Percentiles rank a stretch among this genome's conserved stretches.
phyloP scores from a whole-genome alignment of 2,888 invertebrate species.

The Lasiommata megera region DNA sequence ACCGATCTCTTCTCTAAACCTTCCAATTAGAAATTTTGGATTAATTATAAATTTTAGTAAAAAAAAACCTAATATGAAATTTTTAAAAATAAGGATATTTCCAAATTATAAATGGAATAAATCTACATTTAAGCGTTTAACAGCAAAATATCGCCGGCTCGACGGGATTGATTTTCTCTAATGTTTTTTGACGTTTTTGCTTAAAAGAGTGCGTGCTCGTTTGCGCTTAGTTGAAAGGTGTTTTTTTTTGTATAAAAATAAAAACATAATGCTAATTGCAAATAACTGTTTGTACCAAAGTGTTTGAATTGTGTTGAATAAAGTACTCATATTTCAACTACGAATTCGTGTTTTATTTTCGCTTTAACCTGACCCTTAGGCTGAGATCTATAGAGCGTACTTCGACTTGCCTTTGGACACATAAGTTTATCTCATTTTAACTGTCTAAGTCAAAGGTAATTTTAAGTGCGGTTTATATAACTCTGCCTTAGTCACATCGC shows the following conservation, averaged over 20 bases:
- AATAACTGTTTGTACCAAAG: slow-evolving; percentile 81
- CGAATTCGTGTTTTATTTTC: slow-evolving; percentile 56
- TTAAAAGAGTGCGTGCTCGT: slow-evolving; percentile 65
- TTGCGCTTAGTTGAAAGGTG: slow-evolving; percentile 55
- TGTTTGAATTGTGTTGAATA: slow-evolving; percentile 82
- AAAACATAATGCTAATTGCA: slow-evolving; percentile 64
- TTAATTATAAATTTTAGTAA: slow-evolving; percentile 56
- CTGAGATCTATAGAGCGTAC: no score
- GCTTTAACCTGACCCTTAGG: background rate
- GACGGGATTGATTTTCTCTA: slow-evolving; percentile 40
- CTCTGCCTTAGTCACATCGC: no score
- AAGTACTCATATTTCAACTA: slow-evolving; percentile 78
- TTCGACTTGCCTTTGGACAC: no score
- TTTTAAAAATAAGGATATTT: slow-evolving; percentile 47
- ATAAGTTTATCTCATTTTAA: no score
- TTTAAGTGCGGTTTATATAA: no score
- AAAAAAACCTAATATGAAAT: slow-evolving; percentile 55
- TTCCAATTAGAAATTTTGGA: slow-evolving; percentile 72
- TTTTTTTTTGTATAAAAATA: slow-evolving; percentile 50
- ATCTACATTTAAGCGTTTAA: slow-evolving; percentile 29
- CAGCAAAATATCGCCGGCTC: slow-evolving; percentile 28
- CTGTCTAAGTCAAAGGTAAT: no score
- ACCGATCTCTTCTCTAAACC: slow-evolving; percentile 71
- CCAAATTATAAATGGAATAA: slow-evolving; percentile 47
- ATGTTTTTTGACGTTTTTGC: slow-evolving; percentile 53